Conservation (phyloP, 1,140 invertebrate species). For the Sesamia nonagrioides region DNA sequence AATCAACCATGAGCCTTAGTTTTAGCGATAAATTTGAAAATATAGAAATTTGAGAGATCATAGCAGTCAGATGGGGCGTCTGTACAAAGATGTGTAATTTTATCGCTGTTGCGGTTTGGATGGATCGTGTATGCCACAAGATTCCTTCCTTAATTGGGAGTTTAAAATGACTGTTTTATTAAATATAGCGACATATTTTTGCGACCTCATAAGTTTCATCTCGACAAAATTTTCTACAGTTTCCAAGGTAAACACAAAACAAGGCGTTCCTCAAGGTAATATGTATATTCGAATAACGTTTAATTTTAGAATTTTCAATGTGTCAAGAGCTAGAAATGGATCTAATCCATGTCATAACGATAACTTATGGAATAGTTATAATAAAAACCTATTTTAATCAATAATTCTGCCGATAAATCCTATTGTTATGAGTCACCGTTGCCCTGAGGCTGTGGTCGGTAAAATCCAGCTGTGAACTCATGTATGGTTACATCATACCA, state of each 20-base stretch:
- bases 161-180: background rate
- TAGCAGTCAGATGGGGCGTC: too few relatives aligned
- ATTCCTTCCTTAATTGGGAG: too few relatives aligned
- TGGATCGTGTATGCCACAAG: too few relatives aligned
- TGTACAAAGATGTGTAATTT: too few relatives aligned
- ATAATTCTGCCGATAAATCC: slow-evolving; percentile 33
- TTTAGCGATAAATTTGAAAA: too few relatives aligned
- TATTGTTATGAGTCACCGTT: slow-evolving; percentile 18
- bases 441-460: background rate
- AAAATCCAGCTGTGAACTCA: slow-evolving; percentile 45
- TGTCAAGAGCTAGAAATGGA: background rate
- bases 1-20: too few relatives aligned
- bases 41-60: too few relatives aligned
- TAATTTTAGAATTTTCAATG: slow-evolving; percentile 6
- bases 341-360: background rate
- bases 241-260: background rate
- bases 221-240: background rate
- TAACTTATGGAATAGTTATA: slow-evolving; percentile 15
- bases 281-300: background rate
- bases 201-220: background rate
- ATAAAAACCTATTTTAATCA: slow-evolving; percentile 13
- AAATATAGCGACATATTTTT: background rate
- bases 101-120: too few relatives aligned
- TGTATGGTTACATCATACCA: slow-evolving; percentile 54
- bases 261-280: background rate